Percentiles rank a stretch among this genome's conserved stretches.
Conservation (phyloP, 2,888 invertebrate species). For the Heliconius charithonia region DNA sequence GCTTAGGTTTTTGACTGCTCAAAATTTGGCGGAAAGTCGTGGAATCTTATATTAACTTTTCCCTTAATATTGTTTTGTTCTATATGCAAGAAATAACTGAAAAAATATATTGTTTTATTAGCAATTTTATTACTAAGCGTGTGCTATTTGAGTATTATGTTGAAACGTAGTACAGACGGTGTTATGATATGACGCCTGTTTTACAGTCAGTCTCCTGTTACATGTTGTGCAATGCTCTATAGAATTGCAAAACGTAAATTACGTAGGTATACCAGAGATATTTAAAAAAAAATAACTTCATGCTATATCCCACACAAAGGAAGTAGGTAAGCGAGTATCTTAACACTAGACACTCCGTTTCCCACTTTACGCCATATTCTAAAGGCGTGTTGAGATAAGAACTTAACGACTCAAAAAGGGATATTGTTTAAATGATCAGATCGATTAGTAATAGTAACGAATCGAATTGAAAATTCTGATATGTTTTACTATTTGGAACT, state of each 20-base stretch:
- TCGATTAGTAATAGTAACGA: too few relatives aligned
- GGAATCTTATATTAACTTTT: background rate
- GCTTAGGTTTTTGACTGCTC: background rate
- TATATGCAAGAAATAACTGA: background rate
- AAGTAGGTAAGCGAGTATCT: too few relatives aligned
- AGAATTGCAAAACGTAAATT: background rate
- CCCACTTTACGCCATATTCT: too few relatives aligned
- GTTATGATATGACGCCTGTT: conserved; percentile 7
- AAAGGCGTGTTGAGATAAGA: too few relatives aligned
- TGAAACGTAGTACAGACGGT: background rate
- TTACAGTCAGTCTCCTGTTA: conserved; percentile 1
- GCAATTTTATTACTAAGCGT: background rate
- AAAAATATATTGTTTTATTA: background rate
- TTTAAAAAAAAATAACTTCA: too few relatives aligned
- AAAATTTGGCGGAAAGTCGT: too few relatives aligned
- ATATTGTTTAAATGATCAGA: background rate
- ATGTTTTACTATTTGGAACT: background rate
- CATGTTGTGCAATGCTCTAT: conserved; percentile 6
- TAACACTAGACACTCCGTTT: too few relatives aligned
- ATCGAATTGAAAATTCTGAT: background rate
- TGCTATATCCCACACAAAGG: too few relatives aligned
- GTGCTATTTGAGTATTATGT: background rate
- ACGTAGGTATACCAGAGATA: background rate
- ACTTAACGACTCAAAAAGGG: too few relatives aligned
- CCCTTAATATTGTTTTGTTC: background rate